Conservation (phyloP, 2,888 invertebrate species). For the Noctua janthe region DNA sequence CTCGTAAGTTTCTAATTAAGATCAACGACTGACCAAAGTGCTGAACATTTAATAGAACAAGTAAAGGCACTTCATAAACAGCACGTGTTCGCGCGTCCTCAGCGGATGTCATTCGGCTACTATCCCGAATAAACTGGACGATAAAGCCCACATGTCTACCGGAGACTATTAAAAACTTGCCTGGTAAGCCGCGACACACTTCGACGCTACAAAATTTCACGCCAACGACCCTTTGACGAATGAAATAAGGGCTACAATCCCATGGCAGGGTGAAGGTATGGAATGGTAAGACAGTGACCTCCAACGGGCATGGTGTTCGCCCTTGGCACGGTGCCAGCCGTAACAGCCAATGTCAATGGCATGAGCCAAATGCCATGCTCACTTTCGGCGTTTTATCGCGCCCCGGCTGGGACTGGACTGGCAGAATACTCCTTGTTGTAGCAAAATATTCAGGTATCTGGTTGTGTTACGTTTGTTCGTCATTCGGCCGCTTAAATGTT, state of each 20-base stretch:
- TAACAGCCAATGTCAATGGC: slow-evolving; percentile 85
- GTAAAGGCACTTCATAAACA: slow-evolving; percentile 51
- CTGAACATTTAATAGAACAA: slow-evolving; percentile 43
- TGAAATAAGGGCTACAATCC: slow-evolving; percentile 39
- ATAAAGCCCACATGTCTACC: slow-evolving; percentile 70
- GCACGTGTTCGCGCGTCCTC: slow-evolving; percentile 47
- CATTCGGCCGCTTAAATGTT: slow-evolving; percentile 13
- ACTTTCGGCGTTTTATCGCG: slow-evolving; percentile 68
- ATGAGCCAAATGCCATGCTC: slow-evolving; percentile 77
- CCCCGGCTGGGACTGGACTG: slow-evolving; percentile 22
- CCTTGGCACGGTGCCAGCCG: slow-evolving; percentile 78
- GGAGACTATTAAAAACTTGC: slow-evolving; percentile 69
- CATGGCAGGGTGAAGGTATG: slow-evolving; percentile 29
- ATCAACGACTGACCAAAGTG: slow-evolving; percentile 23
- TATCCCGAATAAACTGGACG: slow-evolving; percentile 60
- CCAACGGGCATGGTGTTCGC: slow-evolving; percentile 72
- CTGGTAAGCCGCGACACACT: slow-evolving; percentile 53
- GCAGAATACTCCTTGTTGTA: slow-evolving; percentile 37
- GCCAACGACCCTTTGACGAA: neutral
- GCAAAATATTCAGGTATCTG: slow-evolving; percentile 14
- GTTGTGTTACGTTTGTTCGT: slow-evolving; percentile 4
- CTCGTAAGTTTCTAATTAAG: slow-evolving; percentile 51
- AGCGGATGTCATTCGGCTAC: slow-evolving; percentile 41
- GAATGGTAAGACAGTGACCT: slow-evolving; percentile 73
- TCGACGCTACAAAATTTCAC: slow-evolving; percentile 17